These are phyloP conservation scores for Prochilodus magdalenae DNA, from an alignment of 2,113 vertebrate species.

Conservation along the genomic window DNA sequence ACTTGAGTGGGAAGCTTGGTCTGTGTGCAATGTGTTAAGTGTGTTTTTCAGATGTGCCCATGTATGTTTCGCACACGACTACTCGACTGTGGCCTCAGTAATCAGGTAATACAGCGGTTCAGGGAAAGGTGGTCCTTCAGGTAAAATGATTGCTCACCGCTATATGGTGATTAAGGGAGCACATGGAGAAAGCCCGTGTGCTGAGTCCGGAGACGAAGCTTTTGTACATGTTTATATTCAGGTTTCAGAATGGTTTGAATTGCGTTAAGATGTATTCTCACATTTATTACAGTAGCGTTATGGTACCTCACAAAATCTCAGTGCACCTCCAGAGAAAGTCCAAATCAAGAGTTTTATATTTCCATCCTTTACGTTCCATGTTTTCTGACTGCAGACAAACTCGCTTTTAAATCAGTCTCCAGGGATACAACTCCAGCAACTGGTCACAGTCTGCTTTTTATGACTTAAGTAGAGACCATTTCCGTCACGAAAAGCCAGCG, in stretches of 20 bases:
- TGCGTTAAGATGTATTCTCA: neutral
- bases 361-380: neutral
- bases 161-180: neutral
- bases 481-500: conserved; percentile 64
- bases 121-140: conserved; percentile 58
- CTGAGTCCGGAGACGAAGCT: conserved; percentile 33
- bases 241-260: neutral
- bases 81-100: conserved; percentile 57
- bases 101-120: conserved; percentile 68
- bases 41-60: conserved; percentile 50
- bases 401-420: conserved; percentile 23
- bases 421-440: conserved; percentile 47
- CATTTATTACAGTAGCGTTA: conserved; percentile 1
- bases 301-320: neutral
- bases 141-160: conserved; percentile 32
- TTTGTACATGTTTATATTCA: conserved; percentile 18
- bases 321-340: neutral
- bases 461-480: conserved; percentile 69
- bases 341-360: neutral
- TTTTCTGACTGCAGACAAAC: conserved; percentile 6
- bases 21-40: conserved; percentile 64
- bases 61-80: conserved; percentile 57
- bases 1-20: conserved; percentile 59
- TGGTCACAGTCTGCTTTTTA: conserved; percentile 64
- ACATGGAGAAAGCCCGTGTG: neutral